A percentile compares a stretch with the other conserved stretches of the same genome.
Evolutionary conservation across 2,797 vertebrate genomes (phyloP).

Genomic region (Mus caroli): DNA sequence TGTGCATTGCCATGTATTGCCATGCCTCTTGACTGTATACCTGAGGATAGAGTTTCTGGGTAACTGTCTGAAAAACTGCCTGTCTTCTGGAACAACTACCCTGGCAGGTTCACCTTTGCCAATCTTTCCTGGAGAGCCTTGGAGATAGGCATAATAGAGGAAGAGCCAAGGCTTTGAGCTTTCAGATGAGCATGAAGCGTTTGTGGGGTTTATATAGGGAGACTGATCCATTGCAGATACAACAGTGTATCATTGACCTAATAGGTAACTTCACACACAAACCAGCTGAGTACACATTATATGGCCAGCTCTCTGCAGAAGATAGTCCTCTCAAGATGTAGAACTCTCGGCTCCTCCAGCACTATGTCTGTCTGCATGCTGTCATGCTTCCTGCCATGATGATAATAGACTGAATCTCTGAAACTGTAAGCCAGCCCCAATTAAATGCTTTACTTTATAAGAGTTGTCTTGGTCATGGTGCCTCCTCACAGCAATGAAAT

Average conservation of each 20-base stretch:
- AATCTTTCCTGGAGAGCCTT: not conserved
- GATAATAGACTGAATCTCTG: too few species aligned
- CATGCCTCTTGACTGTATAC: not conserved
- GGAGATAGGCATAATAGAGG: too few species aligned
- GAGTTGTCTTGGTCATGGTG: not conserved
- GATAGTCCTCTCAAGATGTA: not conserved
- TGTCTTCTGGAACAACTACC: not conserved
- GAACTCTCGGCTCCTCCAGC: not conserved
- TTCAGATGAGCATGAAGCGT: not conserved
- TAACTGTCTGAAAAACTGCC: not conserved
- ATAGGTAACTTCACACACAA: not conserved
- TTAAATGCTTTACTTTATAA: not conserved
- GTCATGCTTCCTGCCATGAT: not conserved
- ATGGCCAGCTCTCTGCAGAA: not conserved
- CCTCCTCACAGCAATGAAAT: not conserved
- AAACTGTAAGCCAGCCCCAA: not conserved
- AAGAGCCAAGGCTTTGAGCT: not conserved
- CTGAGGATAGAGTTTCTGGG: not conserved
- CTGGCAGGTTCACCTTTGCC: not conserved
- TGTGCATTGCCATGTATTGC: not conserved
- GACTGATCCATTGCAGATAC: too few species aligned
- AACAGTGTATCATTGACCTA: not conserved
- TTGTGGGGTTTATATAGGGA: not conserved
- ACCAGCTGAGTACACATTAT: not conserved
- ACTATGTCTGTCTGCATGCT: not conserved